Evolutionary conservation across 2,888 invertebrate species (phyloP).

Genomic region (Ectropis crepuscularia): DNA sequence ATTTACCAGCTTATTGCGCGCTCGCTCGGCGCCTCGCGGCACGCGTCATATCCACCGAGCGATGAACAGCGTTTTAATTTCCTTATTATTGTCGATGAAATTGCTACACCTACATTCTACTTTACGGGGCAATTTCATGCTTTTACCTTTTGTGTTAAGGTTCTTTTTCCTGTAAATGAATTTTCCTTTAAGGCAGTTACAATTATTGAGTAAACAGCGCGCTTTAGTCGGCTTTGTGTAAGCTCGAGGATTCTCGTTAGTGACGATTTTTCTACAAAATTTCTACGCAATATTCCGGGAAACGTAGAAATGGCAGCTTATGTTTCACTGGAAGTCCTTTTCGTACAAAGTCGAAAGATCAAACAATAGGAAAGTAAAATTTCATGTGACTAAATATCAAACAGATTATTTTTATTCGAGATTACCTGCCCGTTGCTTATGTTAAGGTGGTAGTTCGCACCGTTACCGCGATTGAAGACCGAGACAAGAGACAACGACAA

Average conservation of each 20-base stretch:
- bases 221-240: conserved; percentile 21
- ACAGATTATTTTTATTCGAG: too few species aligned
- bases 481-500: too few species aligned
- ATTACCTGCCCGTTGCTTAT: too few species aligned
- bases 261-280: conserved; percentile 15
- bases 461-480: too few species aligned
- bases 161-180: neutral
- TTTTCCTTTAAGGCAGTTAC: conserved; percentile 18
- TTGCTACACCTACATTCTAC: conserved; percentile 9
- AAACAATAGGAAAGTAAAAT: too few species aligned
- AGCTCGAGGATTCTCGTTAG: conserved; percentile 19
- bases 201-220: conserved; percentile 27
- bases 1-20: conserved; percentile 29
- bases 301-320: too few species aligned
- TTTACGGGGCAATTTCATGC: conserved; percentile 4
- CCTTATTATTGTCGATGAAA: conserved; percentile 36
- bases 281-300: neutral
- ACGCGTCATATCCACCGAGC: conserved; percentile 31
- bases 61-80: conserved; percentile 37
- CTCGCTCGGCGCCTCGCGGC: conserved; percentile 16
- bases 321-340: too few species aligned
- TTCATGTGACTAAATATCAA: too few species aligned
- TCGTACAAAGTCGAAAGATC: too few species aligned
- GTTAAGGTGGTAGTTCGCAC: too few species aligned
- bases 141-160: neutral